phyloP scores from a whole-genome alignment of 2,113 vertebrate species.

The Murina feae region DNA sequence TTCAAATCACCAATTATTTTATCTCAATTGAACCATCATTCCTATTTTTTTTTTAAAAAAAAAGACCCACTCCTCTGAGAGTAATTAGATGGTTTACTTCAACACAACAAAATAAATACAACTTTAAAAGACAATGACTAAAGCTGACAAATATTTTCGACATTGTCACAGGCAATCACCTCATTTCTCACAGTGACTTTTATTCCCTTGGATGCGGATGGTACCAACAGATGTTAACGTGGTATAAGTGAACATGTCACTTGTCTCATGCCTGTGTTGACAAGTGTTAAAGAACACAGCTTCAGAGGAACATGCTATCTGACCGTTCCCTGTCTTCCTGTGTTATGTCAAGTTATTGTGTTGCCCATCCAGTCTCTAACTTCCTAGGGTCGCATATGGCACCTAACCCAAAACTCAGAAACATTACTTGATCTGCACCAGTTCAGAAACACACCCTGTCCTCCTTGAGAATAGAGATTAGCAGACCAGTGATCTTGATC shows the following conservation, averaged over 20 bases:
- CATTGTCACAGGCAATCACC: constrained; percentile 77
- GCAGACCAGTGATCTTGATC: background rate
- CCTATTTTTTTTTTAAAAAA: background rate
- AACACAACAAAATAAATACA: constrained; percentile 52
- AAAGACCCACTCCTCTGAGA: background rate
- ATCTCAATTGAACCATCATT: background rate
- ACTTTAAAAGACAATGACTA: constrained; percentile 69
- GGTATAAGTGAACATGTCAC: constrained; percentile 76
- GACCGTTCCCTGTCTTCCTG: constrained; percentile 69
- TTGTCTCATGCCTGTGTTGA: constrained; percentile 73
- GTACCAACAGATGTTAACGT: constrained; percentile 76
- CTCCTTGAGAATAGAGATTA: background rate
- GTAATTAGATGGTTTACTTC: constrained; percentile 18
- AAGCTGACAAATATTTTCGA: constrained; percentile 77
- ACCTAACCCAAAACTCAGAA: background rate
- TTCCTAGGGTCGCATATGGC: background rate
- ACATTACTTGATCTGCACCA: background rate
- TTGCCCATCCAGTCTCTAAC: background rate
- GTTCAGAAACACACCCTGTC: background rate
- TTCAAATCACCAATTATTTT: background rate
- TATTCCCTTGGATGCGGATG: constrained; percentile 59
- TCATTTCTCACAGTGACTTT: constrained; percentile 44
- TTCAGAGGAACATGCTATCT: constrained; percentile 42
- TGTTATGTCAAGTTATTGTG: constrained; percentile 64
- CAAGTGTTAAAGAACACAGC: constrained; percentile 67